Percentiles rank a stretch among this genome's conserved stretches.
phyloP scores from a whole-genome alignment of 2,888 invertebrate genomes.

The Adelphocoris suturalis region DNA sequence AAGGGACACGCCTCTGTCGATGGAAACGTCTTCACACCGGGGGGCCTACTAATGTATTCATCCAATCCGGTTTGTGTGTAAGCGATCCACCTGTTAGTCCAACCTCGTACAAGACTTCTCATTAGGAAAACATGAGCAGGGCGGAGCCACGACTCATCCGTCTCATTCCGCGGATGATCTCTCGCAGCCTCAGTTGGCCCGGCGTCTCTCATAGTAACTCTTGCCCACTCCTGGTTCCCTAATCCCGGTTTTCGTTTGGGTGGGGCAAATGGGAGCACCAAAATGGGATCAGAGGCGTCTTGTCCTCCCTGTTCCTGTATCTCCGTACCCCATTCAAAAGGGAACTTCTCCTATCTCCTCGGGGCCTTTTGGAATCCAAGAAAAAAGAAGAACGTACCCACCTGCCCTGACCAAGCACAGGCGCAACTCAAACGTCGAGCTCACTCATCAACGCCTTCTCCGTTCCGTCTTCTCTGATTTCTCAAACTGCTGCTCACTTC shows the following conservation, averaged over 20 bases:
- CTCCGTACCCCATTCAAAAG: slow-evolving; percentile 48
- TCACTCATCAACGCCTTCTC: slow-evolving; percentile 23
- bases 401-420: slow-evolving; percentile 1
- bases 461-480: background rate
- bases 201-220: background rate
- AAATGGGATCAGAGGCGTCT: slow-evolving; percentile 56
- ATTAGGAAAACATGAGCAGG: background rate
- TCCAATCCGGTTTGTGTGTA: slow-evolving; percentile 23
- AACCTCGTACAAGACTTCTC: background rate
- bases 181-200: background rate
- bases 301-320: slow-evolving; percentile 58
- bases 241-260: slow-evolving; percentile 54
- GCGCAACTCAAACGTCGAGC: background rate
- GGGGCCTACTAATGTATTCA: background rate
- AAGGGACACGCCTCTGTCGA: background rate
- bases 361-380: background rate
- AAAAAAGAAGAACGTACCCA: slow-evolving; percentile 10
- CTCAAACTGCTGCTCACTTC: background rate
- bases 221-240: slow-evolving; percentile 30
- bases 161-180: background rate
- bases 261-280: slow-evolving; percentile 68
- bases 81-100: slow-evolving; percentile 35
- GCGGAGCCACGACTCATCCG: background rate
- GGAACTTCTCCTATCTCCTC: background rate
- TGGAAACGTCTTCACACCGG: background rate